phyloP scores from a whole-genome alignment of 2,113 vertebrate genomes.

The Cairina moschata region DNA sequence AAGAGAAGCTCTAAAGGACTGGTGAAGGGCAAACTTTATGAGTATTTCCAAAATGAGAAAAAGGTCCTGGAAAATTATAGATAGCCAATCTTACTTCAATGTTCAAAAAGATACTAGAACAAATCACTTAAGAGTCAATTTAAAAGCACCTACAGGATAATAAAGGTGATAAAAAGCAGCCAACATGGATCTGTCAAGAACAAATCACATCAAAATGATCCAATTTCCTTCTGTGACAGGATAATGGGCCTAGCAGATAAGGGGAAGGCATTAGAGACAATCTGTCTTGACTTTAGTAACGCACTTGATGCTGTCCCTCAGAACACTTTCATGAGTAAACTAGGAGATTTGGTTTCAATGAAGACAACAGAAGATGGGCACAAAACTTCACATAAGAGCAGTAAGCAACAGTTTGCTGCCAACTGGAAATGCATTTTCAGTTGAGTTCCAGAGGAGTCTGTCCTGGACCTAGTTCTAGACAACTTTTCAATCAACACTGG shows the following conservation, averaged over 20 bases:
- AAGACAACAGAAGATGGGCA: neutral
- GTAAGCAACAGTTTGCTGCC: neutral
- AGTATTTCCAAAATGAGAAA: neutral
- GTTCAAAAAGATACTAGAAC: neutral
- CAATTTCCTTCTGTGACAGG: neutral
- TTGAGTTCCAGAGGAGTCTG: neutral
- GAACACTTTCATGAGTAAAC: neutral
- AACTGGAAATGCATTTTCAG: neutral
- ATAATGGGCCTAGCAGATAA: constrained; percentile 2
- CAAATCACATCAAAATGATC: constrained; percentile 46
- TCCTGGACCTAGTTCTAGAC: neutral
- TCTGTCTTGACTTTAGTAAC: neutral
- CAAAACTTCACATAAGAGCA: neutral
- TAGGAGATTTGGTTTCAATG: neutral
- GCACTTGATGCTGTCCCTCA: neutral
- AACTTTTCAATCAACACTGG: neutral
- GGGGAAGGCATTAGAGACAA: neutral
- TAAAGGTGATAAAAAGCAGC: constrained; percentile 45
- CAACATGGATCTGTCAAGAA: constrained; percentile 30
- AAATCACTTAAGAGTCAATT: constrained; percentile 29
- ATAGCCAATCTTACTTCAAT: neutral
- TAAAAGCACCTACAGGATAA: constrained; percentile 28
- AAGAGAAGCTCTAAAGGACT: neutral
- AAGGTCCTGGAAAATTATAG: neutral
- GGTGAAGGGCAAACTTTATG: neutral